A percentile compares a stretch with the other conserved stretches of the same genome.
Conservation (phyloP, 2,113 vertebrate species). For the Catagonus wagneri region DNA sequence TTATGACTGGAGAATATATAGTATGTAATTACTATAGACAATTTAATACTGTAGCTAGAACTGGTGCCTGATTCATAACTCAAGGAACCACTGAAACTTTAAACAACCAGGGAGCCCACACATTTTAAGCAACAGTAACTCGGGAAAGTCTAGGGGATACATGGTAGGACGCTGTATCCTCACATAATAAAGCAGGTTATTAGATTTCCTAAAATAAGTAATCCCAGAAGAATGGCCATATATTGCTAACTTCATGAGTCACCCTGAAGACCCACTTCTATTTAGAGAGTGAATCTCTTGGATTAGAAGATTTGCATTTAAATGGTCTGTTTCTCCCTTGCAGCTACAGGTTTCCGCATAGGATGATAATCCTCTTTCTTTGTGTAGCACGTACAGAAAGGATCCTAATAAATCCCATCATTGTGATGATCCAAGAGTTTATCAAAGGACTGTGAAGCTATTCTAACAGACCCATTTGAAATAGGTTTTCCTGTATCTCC, state of each 20-base stretch:
- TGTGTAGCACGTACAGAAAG: slow-evolving; percentile 38
- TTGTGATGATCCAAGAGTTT: slow-evolving; percentile 59
- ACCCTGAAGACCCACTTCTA: slow-evolving; percentile 71
- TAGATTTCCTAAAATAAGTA: slow-evolving; percentile 76
- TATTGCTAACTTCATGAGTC: slow-evolving; percentile 71
- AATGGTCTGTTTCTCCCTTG: slow-evolving; percentile 61
- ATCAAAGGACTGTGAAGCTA: slow-evolving; percentile 58
- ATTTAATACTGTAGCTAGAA: slow-evolving; percentile 42
- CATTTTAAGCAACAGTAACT: neutral
- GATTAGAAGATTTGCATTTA: slow-evolving; percentile 83
- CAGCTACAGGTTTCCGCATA: slow-evolving; percentile 66
- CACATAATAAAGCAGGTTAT: slow-evolving; percentile 71
- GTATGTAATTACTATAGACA: slow-evolving; percentile 48
- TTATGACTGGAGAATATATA: slow-evolving; percentile 47
- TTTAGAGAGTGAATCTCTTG: slow-evolving; percentile 72
- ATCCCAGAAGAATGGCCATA: slow-evolving; percentile 69
- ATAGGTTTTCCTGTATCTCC: slow-evolving; percentile 35
- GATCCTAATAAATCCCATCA: slow-evolving; percentile 60
- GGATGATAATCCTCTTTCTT: slow-evolving; percentile 59
- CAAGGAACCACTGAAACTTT: slow-evolving; percentile 50
- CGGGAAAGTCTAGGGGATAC: neutral
- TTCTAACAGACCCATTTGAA: slow-evolving; percentile 59
- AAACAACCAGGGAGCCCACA: slow-evolving; percentile 42
- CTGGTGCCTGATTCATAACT: slow-evolving; percentile 45
- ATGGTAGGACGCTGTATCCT: neutral